phyloP scores from a whole-genome alignment of 2,113 vertebrate genomes.

The Ptyas mucosa region DNA sequence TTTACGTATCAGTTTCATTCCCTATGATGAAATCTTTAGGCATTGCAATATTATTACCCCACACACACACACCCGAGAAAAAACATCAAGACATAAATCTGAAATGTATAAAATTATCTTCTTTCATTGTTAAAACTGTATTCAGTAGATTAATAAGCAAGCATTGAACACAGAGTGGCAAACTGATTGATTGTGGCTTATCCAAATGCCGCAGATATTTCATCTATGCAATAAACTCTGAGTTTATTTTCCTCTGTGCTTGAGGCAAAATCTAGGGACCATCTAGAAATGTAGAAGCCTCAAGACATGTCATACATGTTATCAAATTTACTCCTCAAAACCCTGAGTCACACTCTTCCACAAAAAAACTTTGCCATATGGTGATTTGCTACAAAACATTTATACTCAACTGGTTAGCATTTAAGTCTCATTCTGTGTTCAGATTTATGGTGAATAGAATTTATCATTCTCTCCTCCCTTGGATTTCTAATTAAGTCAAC shows the following conservation, averaged over 20 bases:
- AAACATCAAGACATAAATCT: not conserved
- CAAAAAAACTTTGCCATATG: not conserved
- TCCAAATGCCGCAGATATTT: not conserved
- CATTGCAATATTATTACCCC: not conserved
- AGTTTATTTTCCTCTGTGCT: not conserved
- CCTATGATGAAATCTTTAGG: conserved; percentile 24
- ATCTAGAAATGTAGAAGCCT: not conserved
- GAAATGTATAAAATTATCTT: not conserved
- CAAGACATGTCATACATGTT: not conserved
- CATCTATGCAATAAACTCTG: not conserved
- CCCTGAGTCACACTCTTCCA: not conserved
- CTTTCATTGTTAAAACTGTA: not conserved
- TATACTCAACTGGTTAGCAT: not conserved
- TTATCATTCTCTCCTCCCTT: not conserved
- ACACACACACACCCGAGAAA: not conserved
- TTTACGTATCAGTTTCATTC: too few species aligned
- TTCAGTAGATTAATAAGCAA: not conserved
- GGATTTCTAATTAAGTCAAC: not conserved
- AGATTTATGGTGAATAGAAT: not conserved
- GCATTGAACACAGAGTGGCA: not conserved
- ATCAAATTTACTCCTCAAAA: not conserved
- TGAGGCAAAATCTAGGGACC: not conserved
- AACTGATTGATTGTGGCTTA: not conserved
- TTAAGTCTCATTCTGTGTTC: not conserved
- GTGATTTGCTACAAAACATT: not conserved